Evolutionary conservation across 2,113 vertebrate species (phyloP).

Genomic region (Micronycteris hirsuta): DNA sequence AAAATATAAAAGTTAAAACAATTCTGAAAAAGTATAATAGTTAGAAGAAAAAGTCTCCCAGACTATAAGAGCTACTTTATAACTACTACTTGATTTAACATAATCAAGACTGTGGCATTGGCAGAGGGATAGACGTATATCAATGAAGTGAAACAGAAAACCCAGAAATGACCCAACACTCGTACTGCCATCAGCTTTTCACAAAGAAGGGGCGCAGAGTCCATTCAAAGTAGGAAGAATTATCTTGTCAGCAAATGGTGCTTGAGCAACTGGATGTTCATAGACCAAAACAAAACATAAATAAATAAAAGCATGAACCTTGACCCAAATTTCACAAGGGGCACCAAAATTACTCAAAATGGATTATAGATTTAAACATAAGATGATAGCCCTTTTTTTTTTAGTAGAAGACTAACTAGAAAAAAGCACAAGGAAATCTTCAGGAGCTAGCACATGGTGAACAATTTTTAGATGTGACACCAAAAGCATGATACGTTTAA

Average conservation of each 20-base stretch:
- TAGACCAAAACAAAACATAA: not conserved
- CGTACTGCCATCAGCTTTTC: not conserved
- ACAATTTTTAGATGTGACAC: not conserved
- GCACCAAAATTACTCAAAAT: not conserved
- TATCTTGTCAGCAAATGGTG: not conserved
- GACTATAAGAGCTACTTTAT: too few species aligned
- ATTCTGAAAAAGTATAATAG: not conserved
- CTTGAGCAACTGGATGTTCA: not conserved
- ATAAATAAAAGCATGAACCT: not conserved
- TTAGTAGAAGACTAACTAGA: not conserved
- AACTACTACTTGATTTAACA: too few species aligned
- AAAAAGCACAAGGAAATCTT: not conserved
- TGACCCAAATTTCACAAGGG: not conserved
- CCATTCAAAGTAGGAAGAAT: not conserved
- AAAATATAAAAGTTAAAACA: not conserved
- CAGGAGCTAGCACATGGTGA: not conserved
- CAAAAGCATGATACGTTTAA: not conserved
- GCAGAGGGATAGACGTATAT: too few species aligned
- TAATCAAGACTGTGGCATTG: too few species aligned
- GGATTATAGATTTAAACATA: not conserved
- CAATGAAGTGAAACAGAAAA: too few species aligned
- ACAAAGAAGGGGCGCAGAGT: not conserved
- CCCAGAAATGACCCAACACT: not conserved
- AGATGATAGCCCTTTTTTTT: not conserved
- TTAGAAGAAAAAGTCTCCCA: too few species aligned